Evolutionary conservation across 2,888 invertebrate genomes (phyloP).

Genomic region (Trypoxylon attenuatum): DNA sequence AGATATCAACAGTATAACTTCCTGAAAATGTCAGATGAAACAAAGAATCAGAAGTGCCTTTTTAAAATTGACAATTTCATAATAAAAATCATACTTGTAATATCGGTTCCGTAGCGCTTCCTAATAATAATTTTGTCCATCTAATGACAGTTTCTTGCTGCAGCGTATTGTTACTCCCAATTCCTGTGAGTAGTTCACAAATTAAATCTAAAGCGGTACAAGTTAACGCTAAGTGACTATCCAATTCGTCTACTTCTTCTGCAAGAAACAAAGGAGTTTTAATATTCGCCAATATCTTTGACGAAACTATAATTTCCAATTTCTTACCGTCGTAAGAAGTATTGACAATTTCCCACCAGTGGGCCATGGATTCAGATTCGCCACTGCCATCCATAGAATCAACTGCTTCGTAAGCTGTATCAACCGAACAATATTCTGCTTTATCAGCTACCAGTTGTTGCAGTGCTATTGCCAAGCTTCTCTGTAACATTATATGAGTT

Average conservation of each 20-base stretch:
- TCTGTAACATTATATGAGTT: constrained; percentile 27
- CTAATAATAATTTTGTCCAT: constrained; percentile 73
- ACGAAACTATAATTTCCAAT: background rate
- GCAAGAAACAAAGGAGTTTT: constrained; percentile 40
- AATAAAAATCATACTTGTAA: constrained; percentile 53
- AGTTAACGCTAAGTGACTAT: constrained; percentile 75
- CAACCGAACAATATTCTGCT: constrained; percentile 79
- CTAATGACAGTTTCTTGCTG: constrained; percentile 76
- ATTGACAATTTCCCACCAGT: constrained; percentile 67
- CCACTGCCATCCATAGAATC: constrained; percentile 76
- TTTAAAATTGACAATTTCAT: background rate
- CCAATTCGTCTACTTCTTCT: constrained; percentile 77
- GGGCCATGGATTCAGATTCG: constrained; percentile 65
- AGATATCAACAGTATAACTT: constrained; percentile 46
- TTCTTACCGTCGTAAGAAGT: constrained; percentile 62
- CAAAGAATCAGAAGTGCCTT: background rate
- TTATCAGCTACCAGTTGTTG: constrained; percentile 70
- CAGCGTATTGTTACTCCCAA: constrained; percentile 71
- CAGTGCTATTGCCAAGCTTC: constrained; percentile 58
- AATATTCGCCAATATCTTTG: background rate
- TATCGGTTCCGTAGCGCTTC: constrained; percentile 72
- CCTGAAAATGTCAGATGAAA: constrained; percentile 52
- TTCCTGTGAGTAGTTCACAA: constrained; percentile 75
- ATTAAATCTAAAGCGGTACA: constrained; percentile 74
- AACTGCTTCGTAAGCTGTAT: constrained; percentile 79